Conservation (phyloP, 2,888 invertebrate genomes). For the Sipha maydis region DNA sequence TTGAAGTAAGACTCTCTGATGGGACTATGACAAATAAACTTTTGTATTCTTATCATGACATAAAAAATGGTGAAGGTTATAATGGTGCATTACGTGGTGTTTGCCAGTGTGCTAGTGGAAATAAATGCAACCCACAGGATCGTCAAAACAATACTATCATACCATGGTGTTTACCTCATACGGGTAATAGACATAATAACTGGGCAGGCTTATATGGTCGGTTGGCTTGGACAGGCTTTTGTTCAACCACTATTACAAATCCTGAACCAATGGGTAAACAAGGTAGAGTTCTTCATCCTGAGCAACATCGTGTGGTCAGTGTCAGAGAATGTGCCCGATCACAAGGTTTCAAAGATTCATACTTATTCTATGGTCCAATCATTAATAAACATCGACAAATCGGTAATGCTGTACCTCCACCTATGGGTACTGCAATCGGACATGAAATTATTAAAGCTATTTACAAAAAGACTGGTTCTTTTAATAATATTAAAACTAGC, state of each 20-base stretch:
- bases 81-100: slow-evolving; percentile 76
- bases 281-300: slow-evolving; percentile 85
- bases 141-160: slow-evolving; percentile 85
- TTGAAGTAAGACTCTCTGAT: slow-evolving; percentile 76
- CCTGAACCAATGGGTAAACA: slow-evolving; percentile 93
- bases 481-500: background rate
- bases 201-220: slow-evolving; percentile 88
- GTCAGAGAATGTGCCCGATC: slow-evolving; percentile 88
- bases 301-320: slow-evolving; percentile 83
- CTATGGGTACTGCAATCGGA: slow-evolving; percentile 80
- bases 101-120: slow-evolving; percentile 78
- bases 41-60: slow-evolving; percentile 72
- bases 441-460: slow-evolving; percentile 74
- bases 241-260: slow-evolving; percentile 85
- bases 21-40: slow-evolving; percentile 75
- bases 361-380: slow-evolving; percentile 79
- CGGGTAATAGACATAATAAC: slow-evolving; percentile 84
- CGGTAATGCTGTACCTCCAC: slow-evolving; percentile 90
- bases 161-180: slow-evolving; percentile 90
- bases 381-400: slow-evolving; percentile 82
- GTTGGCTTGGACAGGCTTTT: slow-evolving; percentile 85
- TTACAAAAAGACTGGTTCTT: background rate
- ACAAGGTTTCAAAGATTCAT: slow-evolving; percentile 84
- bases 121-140: slow-evolving; percentile 76
- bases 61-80: slow-evolving; percentile 70